A percentile compares a stretch with the other conserved stretches of the same genome.
Evolutionary conservation across 2,888 invertebrate species (phyloP).

Genomic region (Opisthograptis luteolata): DNA sequence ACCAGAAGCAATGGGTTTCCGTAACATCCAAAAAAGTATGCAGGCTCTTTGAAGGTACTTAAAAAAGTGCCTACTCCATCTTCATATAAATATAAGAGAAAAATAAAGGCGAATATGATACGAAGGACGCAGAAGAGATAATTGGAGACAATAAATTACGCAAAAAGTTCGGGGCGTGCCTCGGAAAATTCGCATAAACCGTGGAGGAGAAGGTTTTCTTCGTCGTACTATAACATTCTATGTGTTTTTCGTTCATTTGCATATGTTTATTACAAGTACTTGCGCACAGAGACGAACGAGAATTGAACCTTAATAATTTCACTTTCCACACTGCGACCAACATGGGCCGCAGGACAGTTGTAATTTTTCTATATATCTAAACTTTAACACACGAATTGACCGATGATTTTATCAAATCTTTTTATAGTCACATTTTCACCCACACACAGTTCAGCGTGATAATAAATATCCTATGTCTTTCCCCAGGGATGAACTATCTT

Average conservation of each 20-base stretch:
- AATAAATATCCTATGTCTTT: too few species aligned
- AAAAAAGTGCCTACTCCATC: not conserved
- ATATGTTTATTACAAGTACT: slow-evolving; percentile 32
- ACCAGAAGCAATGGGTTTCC: too few species aligned
- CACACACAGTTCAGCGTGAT: too few species aligned
- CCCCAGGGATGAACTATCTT: too few species aligned
- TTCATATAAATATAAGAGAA: slow-evolving; percentile 8
- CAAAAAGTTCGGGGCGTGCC: slow-evolving; percentile 17
- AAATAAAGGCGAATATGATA: slow-evolving; percentile 23
- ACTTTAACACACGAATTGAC: too few species aligned
- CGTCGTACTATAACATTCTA: slow-evolving; percentile 24
- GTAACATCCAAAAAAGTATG: too few species aligned
- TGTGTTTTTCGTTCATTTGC: slow-evolving; percentile 33
- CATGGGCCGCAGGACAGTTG: too few species aligned
- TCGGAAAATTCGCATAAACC: slow-evolving; percentile 19
- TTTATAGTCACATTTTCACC: too few species aligned
- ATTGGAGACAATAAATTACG: slow-evolving; percentile 34
- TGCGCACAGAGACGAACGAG: slow-evolving; percentile 3
- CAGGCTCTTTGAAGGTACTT: not conserved
- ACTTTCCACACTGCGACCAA: not conserved
- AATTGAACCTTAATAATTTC: slow-evolving; percentile 2
- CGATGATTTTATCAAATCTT: too few species aligned
- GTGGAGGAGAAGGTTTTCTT: slow-evolving; percentile 24
- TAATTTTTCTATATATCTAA: not conserved
- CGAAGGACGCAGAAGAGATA: slow-evolving; percentile 23